Evolutionary conservation across 1,140 invertebrate genomes (phyloP).

Genomic region (Dendrolimus kikuchii): DNA sequence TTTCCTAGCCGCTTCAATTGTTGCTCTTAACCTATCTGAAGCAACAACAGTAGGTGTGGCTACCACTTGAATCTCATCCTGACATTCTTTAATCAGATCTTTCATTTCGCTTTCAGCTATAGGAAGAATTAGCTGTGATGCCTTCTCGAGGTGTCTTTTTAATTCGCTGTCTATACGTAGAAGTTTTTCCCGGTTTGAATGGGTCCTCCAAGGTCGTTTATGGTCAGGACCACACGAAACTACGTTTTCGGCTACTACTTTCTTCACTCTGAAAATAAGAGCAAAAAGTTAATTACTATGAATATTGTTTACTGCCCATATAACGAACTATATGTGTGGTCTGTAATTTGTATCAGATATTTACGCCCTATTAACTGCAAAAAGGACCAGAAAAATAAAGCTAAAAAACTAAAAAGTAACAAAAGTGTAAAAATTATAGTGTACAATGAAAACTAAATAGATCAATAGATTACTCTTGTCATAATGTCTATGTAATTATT

Average conservation of each 20-base stretch:
- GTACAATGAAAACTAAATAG: neutral
- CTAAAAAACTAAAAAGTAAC: constrained; percentile 3
- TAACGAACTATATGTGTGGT: constrained; percentile 9
- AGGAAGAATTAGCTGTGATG: constrained; percentile 24
- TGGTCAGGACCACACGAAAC: constrained; percentile 22
- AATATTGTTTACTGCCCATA: constrained; percentile 26
- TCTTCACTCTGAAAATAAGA: neutral
- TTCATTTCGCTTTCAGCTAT: constrained; percentile 36
- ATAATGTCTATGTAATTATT: constrained; percentile 1
- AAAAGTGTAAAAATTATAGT: neutral
- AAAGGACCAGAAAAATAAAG: constrained; percentile 1
- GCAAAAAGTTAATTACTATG: constrained; percentile 7
- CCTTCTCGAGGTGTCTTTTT: constrained; percentile 36
- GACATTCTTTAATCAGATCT: constrained; percentile 37
- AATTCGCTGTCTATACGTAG: constrained; percentile 42
- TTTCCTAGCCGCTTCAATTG: constrained; percentile 41
- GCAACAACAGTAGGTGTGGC: constrained; percentile 13
- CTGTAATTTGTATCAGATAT: neutral
- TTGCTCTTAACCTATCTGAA: constrained; percentile 27
- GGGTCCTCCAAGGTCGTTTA: constrained; percentile 50
- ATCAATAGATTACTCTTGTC: neutral
- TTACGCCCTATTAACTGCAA: neutral
- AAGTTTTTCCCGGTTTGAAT: constrained; percentile 45
- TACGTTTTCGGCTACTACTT: neutral
- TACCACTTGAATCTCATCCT: constrained; percentile 18